phyloP scores from a whole-genome alignment of 2,888 invertebrate species.

The Drosophila tanythrix region DNA sequence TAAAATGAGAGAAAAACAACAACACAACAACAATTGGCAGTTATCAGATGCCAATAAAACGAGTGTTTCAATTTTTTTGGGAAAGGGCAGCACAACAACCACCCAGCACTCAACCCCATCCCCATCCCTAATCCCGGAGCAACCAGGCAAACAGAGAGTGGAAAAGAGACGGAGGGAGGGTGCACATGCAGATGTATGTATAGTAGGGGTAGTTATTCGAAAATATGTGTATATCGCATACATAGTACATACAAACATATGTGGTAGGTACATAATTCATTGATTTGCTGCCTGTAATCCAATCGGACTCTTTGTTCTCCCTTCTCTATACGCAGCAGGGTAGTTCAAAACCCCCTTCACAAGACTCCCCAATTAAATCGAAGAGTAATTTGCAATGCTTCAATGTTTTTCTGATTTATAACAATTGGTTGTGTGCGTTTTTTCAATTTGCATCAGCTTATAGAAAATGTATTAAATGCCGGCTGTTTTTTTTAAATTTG shows the following conservation, averaged over 20 bases:
- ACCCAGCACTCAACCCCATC: not conserved
- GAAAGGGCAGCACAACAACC: conserved; percentile 18
- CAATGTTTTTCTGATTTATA: conserved; percentile 1
- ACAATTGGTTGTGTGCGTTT: not conserved
- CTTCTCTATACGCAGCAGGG: conserved; percentile 35
- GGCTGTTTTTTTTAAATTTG: not conserved
- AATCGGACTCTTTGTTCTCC: conserved; percentile 22
- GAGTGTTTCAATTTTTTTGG: conserved; percentile 39
- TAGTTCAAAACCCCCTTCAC: conserved; percentile 32
- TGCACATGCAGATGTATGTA: conserved; percentile 26
- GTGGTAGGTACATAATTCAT: conserved; percentile 58
- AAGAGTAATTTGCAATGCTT: conserved; percentile 18
- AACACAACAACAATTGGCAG: conserved; percentile 55
- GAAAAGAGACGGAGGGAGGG: not conserved
- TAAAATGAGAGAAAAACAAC: conserved; percentile 30
- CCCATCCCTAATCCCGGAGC: not conserved
- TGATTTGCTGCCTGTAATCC: conserved; percentile 59
- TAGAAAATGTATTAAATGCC: not conserved
- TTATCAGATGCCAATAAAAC: conserved; percentile 58
- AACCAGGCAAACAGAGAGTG: not conserved
- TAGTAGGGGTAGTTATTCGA: conserved; percentile 52
- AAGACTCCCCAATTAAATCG: conserved; percentile 11
- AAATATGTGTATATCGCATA: conserved; percentile 4
- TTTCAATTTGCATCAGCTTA: not conserved
- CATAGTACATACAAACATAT: not conserved